phyloP scores from a whole-genome alignment of 2,113 vertebrate species.

The Rhinopithecus roxellana region DNA sequence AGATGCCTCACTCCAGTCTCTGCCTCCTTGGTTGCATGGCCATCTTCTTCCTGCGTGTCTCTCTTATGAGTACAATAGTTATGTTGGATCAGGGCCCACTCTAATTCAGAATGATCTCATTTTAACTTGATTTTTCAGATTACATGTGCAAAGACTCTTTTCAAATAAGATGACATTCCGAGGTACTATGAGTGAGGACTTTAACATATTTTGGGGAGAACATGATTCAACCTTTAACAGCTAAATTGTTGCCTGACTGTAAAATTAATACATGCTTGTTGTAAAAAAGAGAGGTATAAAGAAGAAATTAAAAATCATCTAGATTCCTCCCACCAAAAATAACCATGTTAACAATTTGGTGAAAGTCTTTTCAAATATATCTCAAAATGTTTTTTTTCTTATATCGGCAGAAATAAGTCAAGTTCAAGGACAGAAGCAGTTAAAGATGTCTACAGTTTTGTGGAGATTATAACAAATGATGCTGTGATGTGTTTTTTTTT shows the following conservation, averaged over 20 bases:
- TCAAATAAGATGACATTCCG: background rate
- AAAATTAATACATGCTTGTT: background rate
- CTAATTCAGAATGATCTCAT: background rate
- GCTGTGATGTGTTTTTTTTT: background rate
- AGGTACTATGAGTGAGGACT: background rate
- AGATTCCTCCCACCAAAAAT: background rate
- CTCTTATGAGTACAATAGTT: background rate
- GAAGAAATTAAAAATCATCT: background rate
- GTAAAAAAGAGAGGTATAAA: conserved; percentile 23
- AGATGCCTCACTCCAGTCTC: background rate
- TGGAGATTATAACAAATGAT: background rate
- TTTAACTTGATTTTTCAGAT: background rate
- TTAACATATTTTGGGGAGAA: background rate
- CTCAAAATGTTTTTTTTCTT: background rate
- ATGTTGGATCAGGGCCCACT: background rate
- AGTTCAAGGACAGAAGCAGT: background rate
- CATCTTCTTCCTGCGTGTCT: background rate
- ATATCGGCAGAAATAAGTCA: conserved; percentile 1
- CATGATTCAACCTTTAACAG: background rate
- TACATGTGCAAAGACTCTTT: background rate
- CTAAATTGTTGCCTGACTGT: background rate
- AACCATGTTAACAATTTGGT: background rate
- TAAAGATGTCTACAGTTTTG: background rate
- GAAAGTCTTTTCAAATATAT: conserved; percentile 32
- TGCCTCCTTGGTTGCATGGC: background rate